These are phyloP conservation scores for Paedocypris sp. DNA, from an alignment of 2,113 vertebrate species.

Conservation along the genomic window DNA sequence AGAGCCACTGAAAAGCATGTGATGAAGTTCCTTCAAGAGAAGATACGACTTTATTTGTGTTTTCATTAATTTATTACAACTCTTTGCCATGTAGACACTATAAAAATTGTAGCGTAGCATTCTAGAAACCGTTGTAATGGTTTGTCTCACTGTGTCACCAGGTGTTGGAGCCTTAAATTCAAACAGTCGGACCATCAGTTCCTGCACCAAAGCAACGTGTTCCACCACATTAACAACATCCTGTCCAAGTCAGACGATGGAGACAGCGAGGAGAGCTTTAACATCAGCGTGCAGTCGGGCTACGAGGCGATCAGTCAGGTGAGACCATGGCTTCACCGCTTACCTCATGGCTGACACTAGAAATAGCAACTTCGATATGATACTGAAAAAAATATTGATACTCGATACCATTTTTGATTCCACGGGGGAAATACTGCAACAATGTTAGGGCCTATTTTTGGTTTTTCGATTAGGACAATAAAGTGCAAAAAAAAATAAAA, in stretches of 20 bases:
- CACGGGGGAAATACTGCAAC: too few relatives aligned
- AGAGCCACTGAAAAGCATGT: too few relatives aligned
- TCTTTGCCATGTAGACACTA: neutral
- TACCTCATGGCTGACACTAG: too few relatives aligned
- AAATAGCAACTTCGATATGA: too few relatives aligned
- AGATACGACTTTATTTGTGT: too few relatives aligned
- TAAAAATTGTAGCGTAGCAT: too few relatives aligned
- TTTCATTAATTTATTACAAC: neutral
- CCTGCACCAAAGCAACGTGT: conserved; percentile 97
- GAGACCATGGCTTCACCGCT: conserved; percentile 27
- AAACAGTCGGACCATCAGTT: conserved; percentile 98
- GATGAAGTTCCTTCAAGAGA: too few relatives aligned
- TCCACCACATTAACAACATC: conserved; percentile 99
- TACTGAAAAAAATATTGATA: too few relatives aligned
- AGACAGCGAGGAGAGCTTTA: conserved; percentile 97
- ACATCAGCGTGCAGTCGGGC: conserved; percentile 92
- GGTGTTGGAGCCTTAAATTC: conserved; percentile 99
- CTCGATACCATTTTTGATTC: too few relatives aligned
- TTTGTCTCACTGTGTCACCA: conserved; percentile 35
- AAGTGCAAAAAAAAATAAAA: too few relatives aligned
- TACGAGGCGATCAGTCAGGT: conserved; percentile 94
- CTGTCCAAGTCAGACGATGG: conserved; percentile 97
- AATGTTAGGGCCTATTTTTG: too few relatives aligned
- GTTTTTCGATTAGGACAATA: too few relatives aligned
- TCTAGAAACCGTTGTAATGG: neutral